Evolutionary conservation across 2,113 vertebrate genomes (phyloP).

Genomic region (Tautogolabrus adspersus): DNA sequence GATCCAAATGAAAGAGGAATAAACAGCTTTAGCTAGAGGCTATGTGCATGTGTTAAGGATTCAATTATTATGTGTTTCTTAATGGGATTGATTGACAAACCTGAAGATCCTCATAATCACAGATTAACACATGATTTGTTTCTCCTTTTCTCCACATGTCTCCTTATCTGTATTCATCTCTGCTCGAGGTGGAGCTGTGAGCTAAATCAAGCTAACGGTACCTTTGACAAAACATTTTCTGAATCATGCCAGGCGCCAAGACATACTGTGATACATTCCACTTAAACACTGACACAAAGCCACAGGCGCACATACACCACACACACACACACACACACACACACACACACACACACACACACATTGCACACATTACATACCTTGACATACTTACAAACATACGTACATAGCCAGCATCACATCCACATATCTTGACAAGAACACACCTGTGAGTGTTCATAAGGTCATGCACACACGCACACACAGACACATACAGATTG

Average conservation of each 20-base stretch:
- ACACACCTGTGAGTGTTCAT: conserved; percentile 6
- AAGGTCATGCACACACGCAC: not conserved
- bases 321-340: not conserved
- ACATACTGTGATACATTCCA: conserved; percentile 43
- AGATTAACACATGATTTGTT: too few relatives aligned
- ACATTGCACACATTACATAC: not conserved
- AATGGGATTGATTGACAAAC: too few relatives aligned
- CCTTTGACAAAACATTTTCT: conserved; percentile 15
- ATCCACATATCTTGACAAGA: conserved; percentile 7
- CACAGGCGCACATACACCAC: not conserved
- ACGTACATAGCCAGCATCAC: conserved; percentile 5
- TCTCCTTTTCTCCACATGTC: too few relatives aligned
- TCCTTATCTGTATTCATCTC: not conserved
- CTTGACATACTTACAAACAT: not conserved
- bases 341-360: not conserved
- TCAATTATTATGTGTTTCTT: too few relatives aligned
- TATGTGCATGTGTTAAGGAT: too few relatives aligned
- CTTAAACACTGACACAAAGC: conserved; percentile 5
- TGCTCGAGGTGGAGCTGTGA: not conserved
- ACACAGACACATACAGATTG: conserved; percentile 26
- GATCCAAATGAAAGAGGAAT: too few relatives aligned
- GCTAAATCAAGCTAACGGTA: conserved; percentile 2
- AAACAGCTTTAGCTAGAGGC: too few relatives aligned
- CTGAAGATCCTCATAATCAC: too few relatives aligned
- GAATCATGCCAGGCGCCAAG: conserved; percentile 9